These are phyloP conservation scores for Zaprionus camerounensis DNA, from an alignment of 1,140 invertebrate species.

Conservation along the genomic window DNA sequence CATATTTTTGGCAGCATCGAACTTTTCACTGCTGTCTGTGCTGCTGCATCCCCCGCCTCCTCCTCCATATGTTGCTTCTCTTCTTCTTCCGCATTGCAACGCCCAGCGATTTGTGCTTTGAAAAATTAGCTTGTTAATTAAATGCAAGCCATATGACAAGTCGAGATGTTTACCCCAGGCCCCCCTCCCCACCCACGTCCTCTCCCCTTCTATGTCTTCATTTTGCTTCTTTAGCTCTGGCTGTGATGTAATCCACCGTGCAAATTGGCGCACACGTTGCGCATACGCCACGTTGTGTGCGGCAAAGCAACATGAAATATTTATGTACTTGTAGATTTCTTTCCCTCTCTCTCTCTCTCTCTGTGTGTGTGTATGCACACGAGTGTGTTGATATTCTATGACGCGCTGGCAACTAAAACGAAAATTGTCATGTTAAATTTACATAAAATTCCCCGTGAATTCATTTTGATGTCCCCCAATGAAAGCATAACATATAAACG, in stretches of 20 bases:
- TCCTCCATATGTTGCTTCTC: not conserved
- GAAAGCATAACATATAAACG: conserved; percentile 10
- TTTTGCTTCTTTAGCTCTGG: not conserved
- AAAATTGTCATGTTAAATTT: conserved; percentile 76
- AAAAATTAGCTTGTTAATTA: conserved; percentile 82
- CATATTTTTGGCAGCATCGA: conserved; percentile 60
- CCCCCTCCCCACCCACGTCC: not conserved
- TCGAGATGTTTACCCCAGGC: conserved; percentile 27
- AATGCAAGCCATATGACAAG: conserved; percentile 79
- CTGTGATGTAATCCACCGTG: conserved; percentile 72
- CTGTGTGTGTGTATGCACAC: not conserved
- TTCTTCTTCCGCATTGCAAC: conserved; percentile 34
- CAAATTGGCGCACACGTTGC: conserved; percentile 75
- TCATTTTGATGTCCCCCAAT: conserved; percentile 71
- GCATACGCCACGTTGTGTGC: conserved; percentile 65
- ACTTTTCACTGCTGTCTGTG: not conserved
- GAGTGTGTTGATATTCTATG: conserved; percentile 24
- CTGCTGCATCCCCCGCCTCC: not conserved
- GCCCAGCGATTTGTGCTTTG: conserved; percentile 71
- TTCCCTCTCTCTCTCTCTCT: conserved; percentile 18
- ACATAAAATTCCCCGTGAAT: conserved; percentile 66
- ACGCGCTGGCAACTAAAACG: conserved; percentile 24
- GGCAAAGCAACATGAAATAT: conserved; percentile 40
- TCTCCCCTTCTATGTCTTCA: not conserved
- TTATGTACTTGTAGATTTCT: conserved; percentile 34